A percentile compares a stretch with the other conserved stretches of the same genome.
These are phyloP conservation scores for Pollenia griseotomentosa DNA, from an alignment of 2,888 invertebrate genomes.

Conservation along the genomic window DNA sequence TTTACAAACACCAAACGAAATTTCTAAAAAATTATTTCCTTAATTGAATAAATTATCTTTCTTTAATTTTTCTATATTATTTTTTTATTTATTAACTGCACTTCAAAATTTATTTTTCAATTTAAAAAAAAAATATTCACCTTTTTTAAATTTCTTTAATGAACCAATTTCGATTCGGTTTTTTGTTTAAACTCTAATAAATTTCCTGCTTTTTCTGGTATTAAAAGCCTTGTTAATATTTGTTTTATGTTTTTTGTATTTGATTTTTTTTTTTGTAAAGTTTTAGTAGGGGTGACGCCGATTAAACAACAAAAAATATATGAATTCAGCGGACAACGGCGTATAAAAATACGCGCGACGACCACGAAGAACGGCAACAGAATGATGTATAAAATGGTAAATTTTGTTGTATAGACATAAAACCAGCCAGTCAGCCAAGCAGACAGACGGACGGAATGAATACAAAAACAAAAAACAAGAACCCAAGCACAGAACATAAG, in stretches of 20 bases:
- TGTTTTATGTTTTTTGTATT: slow-evolving; percentile 56
- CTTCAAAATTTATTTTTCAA: not conserved
- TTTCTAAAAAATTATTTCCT: not conserved
- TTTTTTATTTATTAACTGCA: not conserved
- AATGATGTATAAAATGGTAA: slow-evolving; percentile 73
- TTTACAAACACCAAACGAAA: slow-evolving; percentile 4
- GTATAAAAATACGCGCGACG: slow-evolving; percentile 71
- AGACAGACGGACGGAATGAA: slow-evolving; percentile 53
- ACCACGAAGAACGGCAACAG: slow-evolving; percentile 74
- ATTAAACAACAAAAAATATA: slow-evolving; percentile 72
- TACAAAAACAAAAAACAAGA: slow-evolving; percentile 52
- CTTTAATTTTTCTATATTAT: not conserved
- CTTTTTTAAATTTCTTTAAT: slow-evolving; percentile 60
- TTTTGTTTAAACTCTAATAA: slow-evolving; percentile 53
- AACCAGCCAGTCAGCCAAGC: slow-evolving; percentile 66
- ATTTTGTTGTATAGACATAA: slow-evolving; percentile 73
- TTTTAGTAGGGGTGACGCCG: slow-evolving; percentile 70
- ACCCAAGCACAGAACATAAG: slow-evolving; percentile 68
- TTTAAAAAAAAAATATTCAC: slow-evolving; percentile 61
- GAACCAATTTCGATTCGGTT: slow-evolving; percentile 18
- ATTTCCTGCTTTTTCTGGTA: slow-evolving; percentile 52
- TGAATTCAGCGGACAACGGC: slow-evolving; percentile 71
- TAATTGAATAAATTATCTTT: not conserved
- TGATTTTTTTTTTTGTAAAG: slow-evolving; percentile 52
- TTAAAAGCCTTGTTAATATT: slow-evolving; percentile 68